phyloP scores from a whole-genome alignment of 2,113 vertebrate species.

The Gavialis gangeticus region DNA sequence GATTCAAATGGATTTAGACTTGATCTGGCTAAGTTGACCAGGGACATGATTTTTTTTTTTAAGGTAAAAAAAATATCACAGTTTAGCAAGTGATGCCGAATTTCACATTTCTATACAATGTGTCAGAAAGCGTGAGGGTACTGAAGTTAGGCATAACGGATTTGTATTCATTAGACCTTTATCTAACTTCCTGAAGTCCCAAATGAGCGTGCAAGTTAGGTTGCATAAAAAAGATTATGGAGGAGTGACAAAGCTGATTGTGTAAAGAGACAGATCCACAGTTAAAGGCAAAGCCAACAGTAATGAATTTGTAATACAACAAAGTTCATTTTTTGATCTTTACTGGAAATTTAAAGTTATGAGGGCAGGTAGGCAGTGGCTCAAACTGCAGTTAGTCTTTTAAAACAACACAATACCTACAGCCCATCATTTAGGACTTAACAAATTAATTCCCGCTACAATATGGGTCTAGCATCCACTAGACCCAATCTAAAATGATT shows the following conservation, averaged over 20 bases:
- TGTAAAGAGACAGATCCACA: background rate
- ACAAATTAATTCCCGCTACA: background rate
- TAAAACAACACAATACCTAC: background rate
- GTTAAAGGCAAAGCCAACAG: background rate
- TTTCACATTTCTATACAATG: too few species aligned
- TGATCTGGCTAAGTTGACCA: too few species aligned
- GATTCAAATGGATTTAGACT: too few species aligned
- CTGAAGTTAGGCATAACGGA: background rate
- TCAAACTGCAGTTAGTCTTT: background rate
- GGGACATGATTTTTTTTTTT: too few species aligned
- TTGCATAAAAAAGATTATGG: too few species aligned
- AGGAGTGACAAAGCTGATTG: background rate
- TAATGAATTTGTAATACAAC: rapidly evolving
- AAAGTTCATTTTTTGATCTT: background rate
- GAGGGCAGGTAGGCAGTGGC: background rate
- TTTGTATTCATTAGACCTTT: background rate
- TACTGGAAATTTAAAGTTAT: background rate
- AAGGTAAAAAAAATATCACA: too few species aligned
- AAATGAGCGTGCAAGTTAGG: background rate
- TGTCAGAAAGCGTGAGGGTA: too few species aligned
- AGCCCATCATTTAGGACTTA: background rate
- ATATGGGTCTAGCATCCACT: background rate
- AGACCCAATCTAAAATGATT: too few species aligned
- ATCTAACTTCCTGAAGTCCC: background rate
- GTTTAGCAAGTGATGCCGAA: too few species aligned